Evolutionary conservation across 2,888 invertebrate species (phyloP), one percentile per base, ranked within the genome.

Genomic region (Caenorhabditis plicata): DNA sequence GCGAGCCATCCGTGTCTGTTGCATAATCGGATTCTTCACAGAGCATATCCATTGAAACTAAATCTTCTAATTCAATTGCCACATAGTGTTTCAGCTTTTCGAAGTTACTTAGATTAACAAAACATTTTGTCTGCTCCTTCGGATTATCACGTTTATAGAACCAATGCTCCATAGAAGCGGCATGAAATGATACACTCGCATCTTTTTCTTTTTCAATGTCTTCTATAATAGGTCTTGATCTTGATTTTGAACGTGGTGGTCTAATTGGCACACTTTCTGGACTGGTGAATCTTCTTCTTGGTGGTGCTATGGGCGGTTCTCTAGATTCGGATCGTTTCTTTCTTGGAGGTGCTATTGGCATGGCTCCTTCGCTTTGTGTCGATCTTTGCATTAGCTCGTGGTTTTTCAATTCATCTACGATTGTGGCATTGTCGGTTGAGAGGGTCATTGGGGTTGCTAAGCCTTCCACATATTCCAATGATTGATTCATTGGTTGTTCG

Each of bases 21-120:
- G 68, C 64, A 43, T 64, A 64, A 46, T 75, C 76, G 0, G 72
- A 71, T 39, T 76, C 76, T 52, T 76, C 76, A 50, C 76, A 76
- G 3, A 76, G 35, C 75, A 76, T 75, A 44, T 76, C 74, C 41
- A 76, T 65, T 3, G 75, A 76, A 23, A 54, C 55, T 19, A 61
- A 49, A 40, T 76, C 76, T 22, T 74, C 74, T 1, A 54, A 53
- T 17, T 49, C 44, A 5, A 53, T 13, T 15, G 35, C 26, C 8
- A 49, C 46, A 17, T 36, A 29, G 20, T 53, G 53, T 17, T 45
- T 5, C n/a, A 60, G 36, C 42, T n/a, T n/a, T n/a, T n/a, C n/a
- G n/a, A n/a, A n/a, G n/a, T n/a, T n/a, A n/a, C n/a, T n/a, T n/a
- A n/a, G n/a, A n/a, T n/a, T n/a, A n/a, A n/a, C n/a, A n/a, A n/a